Evolutionary conservation across 1,140 invertebrate species (phyloP).

Genomic region (Parapsyche elsis): DNA sequence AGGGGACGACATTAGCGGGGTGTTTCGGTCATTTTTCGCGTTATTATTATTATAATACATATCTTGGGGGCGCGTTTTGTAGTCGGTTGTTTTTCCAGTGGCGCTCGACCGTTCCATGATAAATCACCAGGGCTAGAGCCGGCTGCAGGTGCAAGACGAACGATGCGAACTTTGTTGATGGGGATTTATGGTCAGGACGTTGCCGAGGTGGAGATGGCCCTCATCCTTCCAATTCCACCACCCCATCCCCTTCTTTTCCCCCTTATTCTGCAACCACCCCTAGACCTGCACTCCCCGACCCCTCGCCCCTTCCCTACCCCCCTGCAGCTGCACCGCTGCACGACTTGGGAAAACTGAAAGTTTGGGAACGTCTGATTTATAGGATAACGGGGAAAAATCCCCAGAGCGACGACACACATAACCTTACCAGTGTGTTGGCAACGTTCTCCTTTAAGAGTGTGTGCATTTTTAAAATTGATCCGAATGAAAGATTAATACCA

Average conservation of each 20-base stretch:
- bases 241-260: neutral
- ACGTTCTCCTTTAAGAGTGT: neutral
- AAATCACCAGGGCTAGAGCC: constrained; percentile 50
- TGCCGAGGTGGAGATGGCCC: constrained; percentile 22
- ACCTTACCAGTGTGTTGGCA: neutral
- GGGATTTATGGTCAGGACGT: constrained; percentile 53
- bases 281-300: neutral
- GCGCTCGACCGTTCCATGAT: constrained; percentile 52
- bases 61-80: neutral
- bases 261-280: neutral
- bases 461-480: no score
- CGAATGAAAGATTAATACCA: no score
- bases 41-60: neutral
- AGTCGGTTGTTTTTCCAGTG: constrained; percentile 35
- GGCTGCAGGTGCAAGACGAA: constrained; percentile 54
- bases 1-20: neutral
- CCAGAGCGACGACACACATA: constrained; percentile 16
- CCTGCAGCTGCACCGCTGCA: constrained; percentile 15
- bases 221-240: neutral
- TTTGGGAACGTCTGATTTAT: constrained; percentile 54
- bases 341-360: constrained; percentile 52
- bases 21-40: neutral
- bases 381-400: constrained; percentile 32
- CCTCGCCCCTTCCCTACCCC: neutral
- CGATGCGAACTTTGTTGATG: constrained; percentile 51